Percentiles rank a stretch among this genome's conserved stretches.
Conservation (phyloP, 1,140 invertebrate genomes). For the Laupala kohalensis region DNA sequence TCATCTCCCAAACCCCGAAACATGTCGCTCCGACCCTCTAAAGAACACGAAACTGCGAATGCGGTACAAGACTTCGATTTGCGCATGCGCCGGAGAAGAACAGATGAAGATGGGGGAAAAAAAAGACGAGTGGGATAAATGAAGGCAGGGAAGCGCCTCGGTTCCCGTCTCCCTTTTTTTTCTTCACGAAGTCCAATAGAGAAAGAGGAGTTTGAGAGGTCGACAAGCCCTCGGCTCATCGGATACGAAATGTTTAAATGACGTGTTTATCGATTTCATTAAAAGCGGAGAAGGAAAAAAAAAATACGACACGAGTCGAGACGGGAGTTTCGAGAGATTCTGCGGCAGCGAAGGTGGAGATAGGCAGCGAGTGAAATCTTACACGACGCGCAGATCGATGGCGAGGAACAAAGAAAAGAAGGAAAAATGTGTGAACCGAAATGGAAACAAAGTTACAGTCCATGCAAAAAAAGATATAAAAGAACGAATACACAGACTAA, state of each 20-base stretch:
- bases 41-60: neutral
- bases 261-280: neutral
- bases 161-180: too few species aligned
- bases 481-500: too few species aligned
- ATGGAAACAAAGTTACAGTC: too few species aligned
- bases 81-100: too few species aligned
- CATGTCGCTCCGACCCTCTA: neutral
- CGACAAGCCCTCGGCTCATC: neutral
- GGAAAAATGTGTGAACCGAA: too few species aligned
- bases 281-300: neutral
- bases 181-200: neutral
- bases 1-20: too few species aligned
- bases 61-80: neutral
- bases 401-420: too few species aligned
- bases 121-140: neutral
- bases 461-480: too few species aligned
- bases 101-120: neutral
- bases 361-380: too few species aligned
- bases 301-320: neutral
- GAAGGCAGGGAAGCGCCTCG: neutral
- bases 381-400: too few species aligned
- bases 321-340: neutral
- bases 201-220: neutral
- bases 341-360: neutral
- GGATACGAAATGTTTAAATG: neutral